A percentile compares a stretch with the other conserved stretches of the same genome.
Conservation (phyloP, 92 coral and sea anemone genomes). For the Actinostola sp. region DNA sequence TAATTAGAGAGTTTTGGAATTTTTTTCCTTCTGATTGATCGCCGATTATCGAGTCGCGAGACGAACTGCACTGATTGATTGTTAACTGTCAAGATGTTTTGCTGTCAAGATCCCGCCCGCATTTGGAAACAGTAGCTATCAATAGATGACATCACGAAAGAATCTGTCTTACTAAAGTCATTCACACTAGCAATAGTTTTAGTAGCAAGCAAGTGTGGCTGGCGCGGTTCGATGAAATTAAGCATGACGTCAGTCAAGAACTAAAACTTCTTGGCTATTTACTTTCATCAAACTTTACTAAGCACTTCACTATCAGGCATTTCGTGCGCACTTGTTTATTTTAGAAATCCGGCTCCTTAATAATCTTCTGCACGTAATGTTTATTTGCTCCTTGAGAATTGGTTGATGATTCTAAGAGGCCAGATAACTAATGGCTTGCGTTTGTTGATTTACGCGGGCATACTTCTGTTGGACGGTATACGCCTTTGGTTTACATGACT, state of each 20-base stretch:
- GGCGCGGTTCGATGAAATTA: background rate
- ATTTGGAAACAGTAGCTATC: too few relatives aligned
- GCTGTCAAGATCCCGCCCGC: background rate
- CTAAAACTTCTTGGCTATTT: background rate
- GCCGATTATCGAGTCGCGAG: slow-evolving; percentile 5
- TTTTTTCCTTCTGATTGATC: slow-evolving; percentile 1
- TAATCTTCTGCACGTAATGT: background rate
- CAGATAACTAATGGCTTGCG: background rate
- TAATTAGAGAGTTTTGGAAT: background rate
- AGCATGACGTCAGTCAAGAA: background rate
- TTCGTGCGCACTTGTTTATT: slow-evolving; percentile 28
- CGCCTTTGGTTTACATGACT: background rate
- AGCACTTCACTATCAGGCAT: background rate
- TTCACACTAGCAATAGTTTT: too few relatives aligned
- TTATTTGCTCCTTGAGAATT: slow-evolving; percentile 11
- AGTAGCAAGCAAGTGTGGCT: too few relatives aligned
- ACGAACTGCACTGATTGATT: background rate
- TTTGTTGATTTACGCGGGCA: slow-evolving; percentile 2
- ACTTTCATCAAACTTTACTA: too few relatives aligned
- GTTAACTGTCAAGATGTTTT: background rate
- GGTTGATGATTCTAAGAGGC: slow-evolving; percentile 6
- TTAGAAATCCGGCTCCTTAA: too few relatives aligned
- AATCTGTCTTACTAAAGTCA: too few relatives aligned
- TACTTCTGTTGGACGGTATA: slow-evolving; percentile 6
- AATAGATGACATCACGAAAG: too few relatives aligned